Percentiles rank a stretch among this genome's conserved stretches.
Evolutionary conservation across 2,113 vertebrate species (phyloP).

Genomic region (Indicator indicator): DNA sequence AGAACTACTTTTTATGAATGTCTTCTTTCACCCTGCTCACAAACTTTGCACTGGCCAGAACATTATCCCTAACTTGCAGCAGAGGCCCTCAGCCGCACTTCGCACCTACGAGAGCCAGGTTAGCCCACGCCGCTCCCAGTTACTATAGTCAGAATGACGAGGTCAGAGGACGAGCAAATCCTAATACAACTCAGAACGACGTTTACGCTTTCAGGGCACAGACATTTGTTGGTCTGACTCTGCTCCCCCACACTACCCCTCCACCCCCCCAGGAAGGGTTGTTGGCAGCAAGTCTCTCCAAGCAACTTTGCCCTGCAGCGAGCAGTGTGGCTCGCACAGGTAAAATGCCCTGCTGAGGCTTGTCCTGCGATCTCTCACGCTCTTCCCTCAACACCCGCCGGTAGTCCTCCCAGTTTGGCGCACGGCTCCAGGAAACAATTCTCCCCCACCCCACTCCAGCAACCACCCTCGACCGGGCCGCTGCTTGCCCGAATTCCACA

Average conservation of each 20-base stretch:
- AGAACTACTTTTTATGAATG: not conserved
- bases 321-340: rapidly evolving
- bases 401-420: not conserved
- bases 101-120: rapidly evolving
- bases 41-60: not conserved
- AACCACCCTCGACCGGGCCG: too few relatives aligned
- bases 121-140: rapidly evolving
- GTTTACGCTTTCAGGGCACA: not conserved
- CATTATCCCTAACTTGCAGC: not conserved
- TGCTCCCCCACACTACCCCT: too few relatives aligned
- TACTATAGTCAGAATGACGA: not conserved
- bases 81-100: rapidly evolving
- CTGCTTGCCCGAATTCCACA: too few relatives aligned
- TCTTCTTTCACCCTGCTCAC: rapidly evolving
- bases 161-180: not conserved
- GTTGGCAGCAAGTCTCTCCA: too few relatives aligned
- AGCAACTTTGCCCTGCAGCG: rapidly evolving
- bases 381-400: not conserved
- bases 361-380: not conserved
- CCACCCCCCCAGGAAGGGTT: too few relatives aligned
- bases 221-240: not conserved
- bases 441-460: not conserved
- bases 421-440: not conserved
- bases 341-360: rapidly evolving
- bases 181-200: rapidly evolving